phyloP scores from a whole-genome alignment of 2,888 invertebrate genomes.

The Watsonalla binaria region DNA sequence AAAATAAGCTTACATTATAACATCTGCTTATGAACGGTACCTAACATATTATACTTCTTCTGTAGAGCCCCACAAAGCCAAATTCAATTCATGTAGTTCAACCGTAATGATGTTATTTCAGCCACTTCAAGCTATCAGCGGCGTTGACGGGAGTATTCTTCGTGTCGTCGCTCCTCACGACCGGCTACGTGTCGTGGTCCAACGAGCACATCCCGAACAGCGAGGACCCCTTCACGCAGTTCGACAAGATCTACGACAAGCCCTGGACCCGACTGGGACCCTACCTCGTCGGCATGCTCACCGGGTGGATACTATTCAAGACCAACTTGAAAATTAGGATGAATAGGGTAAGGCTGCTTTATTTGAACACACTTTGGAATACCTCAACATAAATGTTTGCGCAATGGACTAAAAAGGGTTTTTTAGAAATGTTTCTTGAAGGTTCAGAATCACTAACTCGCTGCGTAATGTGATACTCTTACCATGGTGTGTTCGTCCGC shows the following conservation, averaged over 20 bases:
- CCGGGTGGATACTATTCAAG: constrained; percentile 90
- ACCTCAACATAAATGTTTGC: too few relatives aligned
- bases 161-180: constrained; percentile 87
- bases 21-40: too few relatives aligned
- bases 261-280: constrained; percentile 93
- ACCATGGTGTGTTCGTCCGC: too few relatives aligned
- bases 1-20: too few relatives aligned
- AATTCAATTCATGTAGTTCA: too few relatives aligned
- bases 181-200: constrained; percentile 87
- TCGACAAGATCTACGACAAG: constrained; percentile 94
- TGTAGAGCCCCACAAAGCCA: too few relatives aligned
- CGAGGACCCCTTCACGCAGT: constrained; percentile 89
- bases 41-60: too few relatives aligned
- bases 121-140: constrained; percentile 88
- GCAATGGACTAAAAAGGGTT: too few relatives aligned
- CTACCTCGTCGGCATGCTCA: constrained; percentile 90
- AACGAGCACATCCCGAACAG: constrained; percentile 88
- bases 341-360: constrained; percentile 76
- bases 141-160: constrained; percentile 81
- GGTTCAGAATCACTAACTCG: too few relatives aligned
- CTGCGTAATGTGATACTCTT: too few relatives aligned
- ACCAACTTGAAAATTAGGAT: constrained; percentile 88
- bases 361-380: background rate
- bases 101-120: constrained; percentile 31
- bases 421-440: too few relatives aligned